Percentiles rank a stretch among this genome's conserved stretches.
Evolutionary conservation across 2,888 invertebrate genomes (phyloP).

Genomic region (Artemia sp.): DNA sequence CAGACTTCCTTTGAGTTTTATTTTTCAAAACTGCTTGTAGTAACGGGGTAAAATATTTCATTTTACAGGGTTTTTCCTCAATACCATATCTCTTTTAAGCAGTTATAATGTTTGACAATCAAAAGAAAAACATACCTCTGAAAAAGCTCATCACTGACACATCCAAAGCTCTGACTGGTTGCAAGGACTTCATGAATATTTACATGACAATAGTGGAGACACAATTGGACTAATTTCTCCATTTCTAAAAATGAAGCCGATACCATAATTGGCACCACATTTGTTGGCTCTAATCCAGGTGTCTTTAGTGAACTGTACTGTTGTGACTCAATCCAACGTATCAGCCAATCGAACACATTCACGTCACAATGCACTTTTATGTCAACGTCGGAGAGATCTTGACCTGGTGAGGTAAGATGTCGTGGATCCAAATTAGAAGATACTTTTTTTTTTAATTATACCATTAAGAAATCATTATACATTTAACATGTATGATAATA

Average conservation of each 20-base stretch:
- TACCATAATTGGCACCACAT: constrained; percentile 78
- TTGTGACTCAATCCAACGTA: constrained; percentile 71
- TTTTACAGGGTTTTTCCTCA: no score
- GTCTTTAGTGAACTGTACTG: background rate
- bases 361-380: constrained; percentile 94
- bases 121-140: constrained; percentile 29
- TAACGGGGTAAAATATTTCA: no score
- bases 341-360: constrained; percentile 86
- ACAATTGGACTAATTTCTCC: constrained; percentile 71
- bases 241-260: constrained; percentile 86
- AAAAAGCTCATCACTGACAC: constrained; percentile 52
- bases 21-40: no score
- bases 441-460: no score
- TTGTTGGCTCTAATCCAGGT: constrained; percentile 46
- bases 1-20: no score
- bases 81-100: no score
- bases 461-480: no score
- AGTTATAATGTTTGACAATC: no score
- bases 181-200: constrained; percentile 72
- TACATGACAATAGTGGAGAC: constrained; percentile 64
- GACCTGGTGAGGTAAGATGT: constrained; percentile 33
- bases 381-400: constrained; percentile 73
- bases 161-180: constrained; percentile 67
- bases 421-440: background rate
- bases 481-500: no score